phyloP scores from a whole-genome alignment of 1,140 invertebrate genomes.

The Pachypeltis micranthus region DNA sequence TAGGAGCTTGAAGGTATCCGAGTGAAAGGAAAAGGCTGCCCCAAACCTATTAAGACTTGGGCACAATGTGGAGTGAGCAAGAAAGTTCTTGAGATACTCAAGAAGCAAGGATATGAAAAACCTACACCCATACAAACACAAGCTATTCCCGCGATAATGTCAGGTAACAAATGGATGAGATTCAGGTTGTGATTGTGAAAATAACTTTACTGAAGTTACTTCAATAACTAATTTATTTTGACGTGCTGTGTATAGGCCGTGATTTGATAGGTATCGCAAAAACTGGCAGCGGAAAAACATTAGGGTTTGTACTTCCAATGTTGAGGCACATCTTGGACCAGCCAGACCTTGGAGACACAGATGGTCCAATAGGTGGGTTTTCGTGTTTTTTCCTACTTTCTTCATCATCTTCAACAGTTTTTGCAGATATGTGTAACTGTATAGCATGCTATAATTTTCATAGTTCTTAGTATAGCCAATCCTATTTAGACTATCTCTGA shows the following conservation, averaged over 20 bases:
- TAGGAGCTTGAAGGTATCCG: slow-evolving; percentile 69
- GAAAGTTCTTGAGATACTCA: slow-evolving; percentile 88
- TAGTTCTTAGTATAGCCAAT: no score
- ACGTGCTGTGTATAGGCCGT: slow-evolving; percentile 47
- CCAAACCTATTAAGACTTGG: slow-evolving; percentile 93
- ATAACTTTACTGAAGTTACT: background rate
- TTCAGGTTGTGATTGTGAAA: background rate
- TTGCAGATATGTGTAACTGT: no score
- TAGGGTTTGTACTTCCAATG: slow-evolving; percentile 97
- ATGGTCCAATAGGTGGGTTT: slow-evolving; percentile 79
- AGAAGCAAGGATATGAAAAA: slow-evolving; percentile 87
- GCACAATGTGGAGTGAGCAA: slow-evolving; percentile 96
- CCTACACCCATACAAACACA: slow-evolving; percentile 98
- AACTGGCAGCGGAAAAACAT: slow-evolving; percentile 96
- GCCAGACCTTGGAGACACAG: slow-evolving; percentile 79
- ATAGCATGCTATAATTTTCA: no score
- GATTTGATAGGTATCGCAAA: slow-evolving; percentile 99
- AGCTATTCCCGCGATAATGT: slow-evolving; percentile 98
- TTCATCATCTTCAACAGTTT: no score
- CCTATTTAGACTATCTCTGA: no score
- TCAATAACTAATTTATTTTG: no score
- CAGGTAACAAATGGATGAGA: no score
- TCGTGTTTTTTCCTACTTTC: no score
- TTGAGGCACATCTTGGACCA: slow-evolving; percentile 96
- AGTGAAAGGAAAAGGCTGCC: slow-evolving; percentile 77